Base-by-base conservation (phyloP, 2,797 vertebrate genomes). In the Aythya fuligula region DNA sequence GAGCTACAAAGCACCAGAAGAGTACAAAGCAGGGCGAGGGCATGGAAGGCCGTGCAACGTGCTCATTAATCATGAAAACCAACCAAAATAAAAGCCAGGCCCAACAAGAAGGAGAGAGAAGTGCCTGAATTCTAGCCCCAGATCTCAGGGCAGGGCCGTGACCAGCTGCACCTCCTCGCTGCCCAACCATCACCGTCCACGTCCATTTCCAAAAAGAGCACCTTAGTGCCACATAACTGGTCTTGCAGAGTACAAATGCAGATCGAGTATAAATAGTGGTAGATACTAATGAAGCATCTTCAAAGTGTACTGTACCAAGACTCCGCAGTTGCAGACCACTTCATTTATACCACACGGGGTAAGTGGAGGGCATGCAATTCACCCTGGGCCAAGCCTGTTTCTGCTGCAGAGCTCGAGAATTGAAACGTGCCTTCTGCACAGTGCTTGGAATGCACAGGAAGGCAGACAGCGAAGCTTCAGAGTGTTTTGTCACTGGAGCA, bases 11-110 rank as follows among this genome's bases (percentile, higher is more conserved):
- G 36, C 16, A 4, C 25, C 8, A 8, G 27, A 3, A 49, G 15
- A 11, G 61, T 0, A 32, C 54, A 10, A 11, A 24, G 69, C 39
- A 6, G 2, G 2, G 34, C 8, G 1, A 17, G 62, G 45, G 25
- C 36, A 38, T 7, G 56, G 41, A 25, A 38, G 16, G 65, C 30
- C 11, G 1, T 16, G 13, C 22, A 28, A 28, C 10, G 8, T 9
- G 10, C 41, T 28, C 19, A 11, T 16, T 36, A 47, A 61, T 24
- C 30, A 8, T 4, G 13, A 36, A 36, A 45, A 28, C 13, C 27
- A 28, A 45, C 20, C n/a, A 16, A 45, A 58, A 12, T 16, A 27
- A 39, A 34, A 45, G 9, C 51, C 51, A 53, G 51, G 27, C 8
- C 51, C 27, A 16, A 53, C 51, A 28, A 9, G 51, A 51, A 25